Percentiles rank a stretch among this genome's conserved stretches.
Evolutionary conservation across 2,888 invertebrate genomes (phyloP).

Genomic region (Sesamia inferens): DNA sequence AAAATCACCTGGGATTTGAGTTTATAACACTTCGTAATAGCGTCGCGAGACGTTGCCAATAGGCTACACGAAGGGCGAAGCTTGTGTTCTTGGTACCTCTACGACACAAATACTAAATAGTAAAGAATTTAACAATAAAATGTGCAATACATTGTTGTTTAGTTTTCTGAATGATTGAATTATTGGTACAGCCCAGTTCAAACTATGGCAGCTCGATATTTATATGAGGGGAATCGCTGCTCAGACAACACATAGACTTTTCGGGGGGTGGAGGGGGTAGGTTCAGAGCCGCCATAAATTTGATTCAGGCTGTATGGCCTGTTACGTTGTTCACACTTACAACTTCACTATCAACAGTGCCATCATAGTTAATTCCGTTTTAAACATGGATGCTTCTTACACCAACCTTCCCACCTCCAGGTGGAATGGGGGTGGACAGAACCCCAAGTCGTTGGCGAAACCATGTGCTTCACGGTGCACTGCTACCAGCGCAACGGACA

Average conservation of each 20-base stretch:
- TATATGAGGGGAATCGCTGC: not conserved
- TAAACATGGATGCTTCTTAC: not conserved
- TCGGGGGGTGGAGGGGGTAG: not conserved
- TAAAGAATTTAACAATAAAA: not conserved
- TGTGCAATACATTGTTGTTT: not conserved
- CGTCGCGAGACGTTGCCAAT: not conserved
- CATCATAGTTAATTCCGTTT: not conserved
- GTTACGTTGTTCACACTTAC: not conserved
- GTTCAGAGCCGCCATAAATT: not conserved
- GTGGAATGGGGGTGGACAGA: slow-evolving; percentile 97
- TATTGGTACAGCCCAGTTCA: not conserved
- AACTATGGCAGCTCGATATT: not conserved
- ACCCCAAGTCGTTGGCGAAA: slow-evolving; percentile 96
- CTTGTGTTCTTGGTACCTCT: not conserved
- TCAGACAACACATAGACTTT: not conserved
- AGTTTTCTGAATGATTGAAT: not conserved
- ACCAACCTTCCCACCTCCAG: slow-evolving; percentile 67
- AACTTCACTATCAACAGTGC: too few species aligned
- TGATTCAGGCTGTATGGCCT: not conserved
- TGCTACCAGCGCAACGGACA: slow-evolving; percentile 98
- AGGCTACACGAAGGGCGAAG: not conserved
- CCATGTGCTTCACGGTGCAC: slow-evolving; percentile 97
- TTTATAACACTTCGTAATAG: not conserved
- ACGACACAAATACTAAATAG: not conserved
- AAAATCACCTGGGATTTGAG: not conserved